Percentiles rank a stretch among this genome's conserved stretches.
Conservation (phyloP, 2,888 invertebrate genomes). For the Melieria omissa region DNA sequence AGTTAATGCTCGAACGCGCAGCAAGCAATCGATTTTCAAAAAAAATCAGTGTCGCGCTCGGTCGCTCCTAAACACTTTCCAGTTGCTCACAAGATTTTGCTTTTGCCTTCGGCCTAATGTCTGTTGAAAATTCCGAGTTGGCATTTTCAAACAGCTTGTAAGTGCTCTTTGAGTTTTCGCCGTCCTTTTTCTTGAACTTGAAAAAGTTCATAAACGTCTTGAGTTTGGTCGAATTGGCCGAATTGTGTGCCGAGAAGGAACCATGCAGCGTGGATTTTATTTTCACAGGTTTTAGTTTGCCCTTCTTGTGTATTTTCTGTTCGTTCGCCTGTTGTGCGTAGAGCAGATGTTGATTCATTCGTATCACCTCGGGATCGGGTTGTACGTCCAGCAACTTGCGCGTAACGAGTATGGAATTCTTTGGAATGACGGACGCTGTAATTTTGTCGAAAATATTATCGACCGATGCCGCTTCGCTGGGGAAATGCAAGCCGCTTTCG, state of each 20-base stretch:
- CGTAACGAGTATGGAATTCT: constrained; percentile 56
- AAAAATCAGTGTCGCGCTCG: too few species aligned
- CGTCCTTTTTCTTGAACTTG: constrained; percentile 50
- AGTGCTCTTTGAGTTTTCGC: constrained; percentile 56
- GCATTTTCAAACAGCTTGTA: constrained; percentile 56
- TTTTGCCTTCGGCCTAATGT: constrained; percentile 43
- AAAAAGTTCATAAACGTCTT: constrained; percentile 47
- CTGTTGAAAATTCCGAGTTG: constrained; percentile 47
- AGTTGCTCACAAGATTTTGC: constrained; percentile 62
- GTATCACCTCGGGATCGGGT: constrained; percentile 62
- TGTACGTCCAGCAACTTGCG: constrained; percentile 61
- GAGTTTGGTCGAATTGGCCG: constrained; percentile 46
- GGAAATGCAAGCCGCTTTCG: constrained; percentile 29
- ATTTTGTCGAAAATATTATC: background rate
- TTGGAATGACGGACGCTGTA: constrained; percentile 43
- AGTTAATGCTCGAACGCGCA: too few species aligned
- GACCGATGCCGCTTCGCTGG: background rate
- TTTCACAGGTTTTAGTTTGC: constrained; percentile 38
- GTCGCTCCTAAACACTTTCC: constrained; percentile 50
- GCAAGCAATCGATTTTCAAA: too few species aligned
- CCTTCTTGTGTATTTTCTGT: constrained; percentile 45
- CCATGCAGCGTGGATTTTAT: background rate
- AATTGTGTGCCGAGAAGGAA: constrained; percentile 27
- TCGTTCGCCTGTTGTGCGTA: constrained; percentile 48
- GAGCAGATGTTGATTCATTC: constrained; percentile 55